Base-by-base conservation (phyloP, 2,888 invertebrate genomes). In the Cyrtodaria siliqua region DNA sequence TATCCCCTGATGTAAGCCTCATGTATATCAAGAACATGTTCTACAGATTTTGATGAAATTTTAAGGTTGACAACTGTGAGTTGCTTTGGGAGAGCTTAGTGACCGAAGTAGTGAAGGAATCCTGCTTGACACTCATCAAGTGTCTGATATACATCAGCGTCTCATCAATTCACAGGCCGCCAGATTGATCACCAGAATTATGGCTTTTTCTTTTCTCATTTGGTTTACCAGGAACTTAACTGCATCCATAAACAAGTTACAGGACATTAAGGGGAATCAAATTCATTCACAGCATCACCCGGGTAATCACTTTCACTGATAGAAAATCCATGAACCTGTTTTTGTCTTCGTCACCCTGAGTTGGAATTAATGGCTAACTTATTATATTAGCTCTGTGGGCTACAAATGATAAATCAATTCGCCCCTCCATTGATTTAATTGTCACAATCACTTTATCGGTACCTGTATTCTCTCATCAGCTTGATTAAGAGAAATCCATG, bases 281-380 rank as follows among this genome's bases (percentile, higher is more conserved):
- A 50, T 20, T 50, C 50, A 50, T 50, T 50, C 18, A 2, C 12
- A 18, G 18, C 20, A 23, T 20, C 23, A 12, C 23, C 12, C 50
- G 6, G 33, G 33, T 12, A 33, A 33, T 50, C n/a, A 18, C 47
- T 20, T 47, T 47, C n/a, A 3, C n/a, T 9, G 47, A 47, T 47
- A 47, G 47, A 47, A 47, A 47, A 47, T 47, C 47, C 20, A 47
- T 47, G 47, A 47, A 47, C 8, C 16, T 16, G n/a, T 47, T 47
- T 40, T 47, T 47, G n/a, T 20, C 47, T 47, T 24, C 20, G 20
- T 20, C 50, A 20, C 20, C 18, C 50, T 20, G 23, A 18, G 20
- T 23, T 50, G 18, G 24, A 20, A 50, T 50, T 50, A 50, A 50
- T 50, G 50, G 12, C 50, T 20, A 24, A 50, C 50, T 50, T 50